phyloP scores from a whole-genome alignment of 2,797 vertebrate genomes.

The Lophius americanus region DNA sequence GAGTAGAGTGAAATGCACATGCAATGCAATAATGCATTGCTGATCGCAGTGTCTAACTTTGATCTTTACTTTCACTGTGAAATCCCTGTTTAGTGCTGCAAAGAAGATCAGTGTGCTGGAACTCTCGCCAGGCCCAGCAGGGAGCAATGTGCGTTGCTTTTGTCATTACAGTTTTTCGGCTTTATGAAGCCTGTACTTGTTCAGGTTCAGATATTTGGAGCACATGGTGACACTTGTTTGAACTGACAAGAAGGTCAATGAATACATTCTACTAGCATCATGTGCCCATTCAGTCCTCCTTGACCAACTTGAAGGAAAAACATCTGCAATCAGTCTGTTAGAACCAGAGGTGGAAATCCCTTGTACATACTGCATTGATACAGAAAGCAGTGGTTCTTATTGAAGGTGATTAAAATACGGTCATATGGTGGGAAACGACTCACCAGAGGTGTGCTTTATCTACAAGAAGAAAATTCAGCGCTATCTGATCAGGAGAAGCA shows the following conservation, averaged over 20 bases:
- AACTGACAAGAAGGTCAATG: slow-evolving; percentile 49
- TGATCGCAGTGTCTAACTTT: no score
- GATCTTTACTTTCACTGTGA: no score
- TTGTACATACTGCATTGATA: slow-evolving; percentile 10
- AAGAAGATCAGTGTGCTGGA: slow-evolving; percentile 1
- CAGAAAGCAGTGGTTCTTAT: background rate
- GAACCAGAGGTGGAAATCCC: slow-evolving; percentile 20
- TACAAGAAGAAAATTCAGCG: slow-evolving; percentile 23
- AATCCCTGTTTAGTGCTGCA: no score
- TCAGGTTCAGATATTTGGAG: slow-evolving; percentile 29
- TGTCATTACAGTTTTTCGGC: slow-evolving; percentile 30
- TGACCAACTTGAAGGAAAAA: slow-evolving; percentile 45
- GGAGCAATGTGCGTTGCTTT: slow-evolving; percentile 12
- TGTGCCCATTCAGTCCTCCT: slow-evolving; percentile 43
- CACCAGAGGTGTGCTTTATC: background rate
- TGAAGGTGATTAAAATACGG: slow-evolving; percentile 16
- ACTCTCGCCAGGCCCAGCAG: slow-evolving; percentile 26
- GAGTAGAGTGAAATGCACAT: no score
- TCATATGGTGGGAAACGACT: slow-evolving; percentile 1
- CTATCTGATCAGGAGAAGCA: background rate
- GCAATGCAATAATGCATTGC: no score
- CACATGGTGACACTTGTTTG: slow-evolving; percentile 43
- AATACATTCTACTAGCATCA: slow-evolving; percentile 41
- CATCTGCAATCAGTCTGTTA: slow-evolving; percentile 18
- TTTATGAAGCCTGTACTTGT: slow-evolving; percentile 24